These are phyloP conservation scores for Scelioninae gen. 1 DNA, from an alignment of 2,888 invertebrate species.

Conservation along the genomic window DNA sequence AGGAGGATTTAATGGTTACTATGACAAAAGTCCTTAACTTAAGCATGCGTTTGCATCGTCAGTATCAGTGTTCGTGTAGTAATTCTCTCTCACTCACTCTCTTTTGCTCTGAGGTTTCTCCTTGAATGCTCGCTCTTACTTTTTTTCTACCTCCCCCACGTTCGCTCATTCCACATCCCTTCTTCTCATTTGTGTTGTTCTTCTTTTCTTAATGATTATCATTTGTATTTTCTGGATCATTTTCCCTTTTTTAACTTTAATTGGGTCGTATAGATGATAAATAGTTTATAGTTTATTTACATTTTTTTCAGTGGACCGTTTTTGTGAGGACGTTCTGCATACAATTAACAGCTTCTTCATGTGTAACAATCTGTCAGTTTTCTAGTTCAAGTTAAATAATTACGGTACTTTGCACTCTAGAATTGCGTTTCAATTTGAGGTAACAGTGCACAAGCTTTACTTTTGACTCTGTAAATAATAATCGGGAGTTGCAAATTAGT, in stretches of 20 bases:
- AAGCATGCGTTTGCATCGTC: conserved; percentile 71
- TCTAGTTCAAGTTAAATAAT: conserved; percentile 52
- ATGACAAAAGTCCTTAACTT: conserved; percentile 67
- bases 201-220: conserved; percentile 34
- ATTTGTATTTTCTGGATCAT: conserved; percentile 30
- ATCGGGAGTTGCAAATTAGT: conserved; percentile 32
- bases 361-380: conserved; percentile 60
- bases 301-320: conserved; percentile 42
- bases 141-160: conserved; percentile 25
- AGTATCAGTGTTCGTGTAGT: conserved; percentile 71
- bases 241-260: conserved; percentile 27
- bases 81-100: conserved; percentile 67
- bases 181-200: conserved; percentile 58
- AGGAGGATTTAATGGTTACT: conserved; percentile 66
- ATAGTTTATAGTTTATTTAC: conserved; percentile 31
- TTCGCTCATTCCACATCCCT: conserved; percentile 58
- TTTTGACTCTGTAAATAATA: conserved; percentile 57
- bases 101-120: conserved; percentile 68
- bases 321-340: conserved; percentile 59
- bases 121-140: conserved; percentile 66
- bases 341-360: conserved; percentile 63
- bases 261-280: conserved; percentile 56
- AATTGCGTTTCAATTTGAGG: conserved; percentile 43
- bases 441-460: conserved; percentile 54
- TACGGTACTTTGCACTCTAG: conserved; percentile 53